Percentiles rank a stretch among this genome's conserved stretches.
phyloP scores from a whole-genome alignment of 2,113 vertebrate genomes.

The Tonatia bakeri region DNA sequence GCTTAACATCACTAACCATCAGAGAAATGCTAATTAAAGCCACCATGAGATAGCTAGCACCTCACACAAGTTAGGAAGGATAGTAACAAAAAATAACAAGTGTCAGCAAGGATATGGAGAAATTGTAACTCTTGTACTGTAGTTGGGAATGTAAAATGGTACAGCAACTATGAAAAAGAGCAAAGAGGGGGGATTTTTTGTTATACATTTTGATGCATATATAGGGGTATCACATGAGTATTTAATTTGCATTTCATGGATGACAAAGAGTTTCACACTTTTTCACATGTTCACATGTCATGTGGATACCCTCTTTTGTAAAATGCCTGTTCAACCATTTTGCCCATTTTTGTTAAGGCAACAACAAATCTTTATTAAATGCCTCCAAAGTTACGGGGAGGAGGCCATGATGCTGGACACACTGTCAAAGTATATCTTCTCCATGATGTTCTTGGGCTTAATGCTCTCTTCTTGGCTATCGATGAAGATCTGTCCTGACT shows the following conservation, averaged over 20 bases:
- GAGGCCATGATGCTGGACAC: conserved; percentile 91
- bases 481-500: conserved; percentile 91
- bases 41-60: background rate
- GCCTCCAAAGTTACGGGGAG: conserved; percentile 83
- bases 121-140: background rate
- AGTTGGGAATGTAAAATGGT: background rate
- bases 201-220: background rate
- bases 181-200: background rate
- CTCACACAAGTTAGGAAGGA: background rate
- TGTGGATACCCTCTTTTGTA: background rate
- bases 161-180: background rate
- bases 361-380: conserved; percentile 59
- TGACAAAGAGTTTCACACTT: background rate
- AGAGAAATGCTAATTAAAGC: no score
- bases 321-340: no score
- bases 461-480: conserved; percentile 94
- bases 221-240: background rate
- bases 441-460: conserved; percentile 95
- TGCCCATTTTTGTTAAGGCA: background rate
- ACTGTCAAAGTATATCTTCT: conserved; percentile 96
- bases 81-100: background rate
- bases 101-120: background rate
- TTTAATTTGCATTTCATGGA: background rate
- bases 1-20: no score
- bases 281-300: background rate